These are phyloP conservation scores for Ochlodes sylvanus DNA, from an alignment of 2,888 invertebrate species.

Conservation along the genomic window DNA sequence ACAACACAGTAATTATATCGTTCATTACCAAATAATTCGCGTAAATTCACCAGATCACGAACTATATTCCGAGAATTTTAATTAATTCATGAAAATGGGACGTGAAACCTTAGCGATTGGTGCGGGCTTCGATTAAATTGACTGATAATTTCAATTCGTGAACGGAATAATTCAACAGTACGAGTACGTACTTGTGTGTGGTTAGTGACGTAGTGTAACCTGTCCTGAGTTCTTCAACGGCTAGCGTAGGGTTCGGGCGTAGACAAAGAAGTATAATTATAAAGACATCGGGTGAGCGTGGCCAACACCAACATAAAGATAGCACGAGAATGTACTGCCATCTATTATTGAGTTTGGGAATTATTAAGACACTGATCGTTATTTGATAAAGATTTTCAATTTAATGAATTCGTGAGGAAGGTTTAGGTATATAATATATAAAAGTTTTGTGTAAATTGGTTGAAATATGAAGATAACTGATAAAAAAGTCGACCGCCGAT, in stretches of 20 bases:
- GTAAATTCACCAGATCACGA: conserved; percentile 11
- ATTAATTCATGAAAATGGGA: conserved; percentile 37
- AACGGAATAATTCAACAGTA: conserved; percentile 26
- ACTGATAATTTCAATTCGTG: conserved; percentile 35
- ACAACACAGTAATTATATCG: conserved; percentile 3
- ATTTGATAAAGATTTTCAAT: no score
- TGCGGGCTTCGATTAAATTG: conserved; percentile 30
- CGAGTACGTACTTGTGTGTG: not conserved
- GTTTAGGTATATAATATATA: no score
- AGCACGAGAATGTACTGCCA: no score
- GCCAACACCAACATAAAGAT: no score
- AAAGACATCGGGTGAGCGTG: no score
- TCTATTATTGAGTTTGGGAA: no score
- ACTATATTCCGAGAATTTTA: conserved; percentile 26
- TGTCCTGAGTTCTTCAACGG: not conserved
- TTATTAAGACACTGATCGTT: no score
- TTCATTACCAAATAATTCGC: conserved; percentile 12
- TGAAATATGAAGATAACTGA: no score
- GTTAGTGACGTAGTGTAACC: not conserved
- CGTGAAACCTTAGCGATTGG: conserved; percentile 23
- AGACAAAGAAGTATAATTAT: no score
- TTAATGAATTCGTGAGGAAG: no score
- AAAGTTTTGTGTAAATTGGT: no score
- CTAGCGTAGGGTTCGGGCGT: not conserved
- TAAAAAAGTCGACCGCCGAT: no score